A percentile compares a stretch with the other conserved stretches of the same genome.
Conservation (phyloP, 2,113 vertebrate species). For the Scomber scombrus region DNA sequence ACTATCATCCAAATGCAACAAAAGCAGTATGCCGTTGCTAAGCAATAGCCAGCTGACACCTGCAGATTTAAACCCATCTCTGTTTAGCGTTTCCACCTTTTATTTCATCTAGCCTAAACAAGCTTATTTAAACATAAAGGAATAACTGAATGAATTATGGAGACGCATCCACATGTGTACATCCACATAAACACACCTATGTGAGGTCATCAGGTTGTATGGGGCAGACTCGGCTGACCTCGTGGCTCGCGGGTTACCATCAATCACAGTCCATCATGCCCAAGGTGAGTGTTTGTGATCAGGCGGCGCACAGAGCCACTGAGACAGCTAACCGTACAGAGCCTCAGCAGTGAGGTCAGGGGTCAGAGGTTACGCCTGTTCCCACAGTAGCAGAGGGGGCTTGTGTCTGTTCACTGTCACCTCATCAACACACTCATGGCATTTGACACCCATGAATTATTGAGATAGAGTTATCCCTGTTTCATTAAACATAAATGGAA, state of each 20-base stretch:
- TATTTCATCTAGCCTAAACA: conserved; percentile 14
- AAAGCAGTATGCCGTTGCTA: conserved; percentile 65
- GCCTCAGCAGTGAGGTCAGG: conserved; percentile 49
- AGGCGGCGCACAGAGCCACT: conserved; percentile 43
- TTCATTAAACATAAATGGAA: conserved; percentile 29
- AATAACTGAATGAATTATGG: background rate
- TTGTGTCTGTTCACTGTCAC: conserved; percentile 78
- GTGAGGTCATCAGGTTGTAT: conserved; percentile 37
- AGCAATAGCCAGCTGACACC: conserved; percentile 63
- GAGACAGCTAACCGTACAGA: conserved; percentile 53
- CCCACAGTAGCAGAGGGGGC: conserved; percentile 74
- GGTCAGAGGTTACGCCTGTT: conserved; percentile 75
- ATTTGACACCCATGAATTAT: conserved; percentile 49
- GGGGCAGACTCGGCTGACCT: conserved; percentile 63
- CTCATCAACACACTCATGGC: conserved; percentile 52
- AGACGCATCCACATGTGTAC: background rate
- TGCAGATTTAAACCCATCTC: conserved; percentile 12
- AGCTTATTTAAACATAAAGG: conserved; percentile 11
- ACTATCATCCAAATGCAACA: conserved; percentile 13
- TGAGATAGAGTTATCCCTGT: conserved; percentile 16
- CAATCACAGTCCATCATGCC: conserved; percentile 71
- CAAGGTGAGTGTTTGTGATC: conserved; percentile 79
- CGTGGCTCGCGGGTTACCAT: conserved; percentile 47
- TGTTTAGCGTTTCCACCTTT: background rate
- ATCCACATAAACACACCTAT: conserved; percentile 21